Percentiles rank a stretch among this genome's conserved stretches.
Conservation (phyloP, 37 sponge, comb jelly and placozoan species). For the Ianthella basta region DNA sequence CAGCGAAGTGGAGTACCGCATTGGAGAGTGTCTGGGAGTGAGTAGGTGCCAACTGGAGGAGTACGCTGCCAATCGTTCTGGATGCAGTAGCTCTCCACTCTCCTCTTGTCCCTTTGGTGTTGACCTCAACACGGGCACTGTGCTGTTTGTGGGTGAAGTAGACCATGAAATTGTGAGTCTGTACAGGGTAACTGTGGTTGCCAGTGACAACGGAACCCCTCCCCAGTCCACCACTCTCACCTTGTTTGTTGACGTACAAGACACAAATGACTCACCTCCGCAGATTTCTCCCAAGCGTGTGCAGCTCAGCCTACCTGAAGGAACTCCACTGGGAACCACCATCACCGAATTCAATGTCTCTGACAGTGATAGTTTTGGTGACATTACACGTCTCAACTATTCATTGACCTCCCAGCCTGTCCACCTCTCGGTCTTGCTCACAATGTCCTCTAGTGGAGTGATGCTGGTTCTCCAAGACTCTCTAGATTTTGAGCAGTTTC, state of each 20-base stretch:
- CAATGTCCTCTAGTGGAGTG: background rate
- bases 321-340: background rate
- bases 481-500: background rate
- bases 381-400: background rate
- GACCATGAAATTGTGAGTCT: constrained; percentile 6
- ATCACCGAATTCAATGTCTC: background rate
- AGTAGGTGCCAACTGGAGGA: background rate
- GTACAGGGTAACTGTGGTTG: background rate
- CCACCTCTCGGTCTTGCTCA: background rate
- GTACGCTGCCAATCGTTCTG: too few species aligned
- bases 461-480: background rate
- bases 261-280: constrained; percentile 17
- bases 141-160: background rate
- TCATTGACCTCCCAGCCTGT: background rate
- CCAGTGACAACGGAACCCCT: background rate
- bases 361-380: constrained; percentile 11
- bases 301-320: background rate
- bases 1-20: constrained; percentile 45
- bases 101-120: background rate
- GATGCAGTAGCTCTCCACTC: too few species aligned
- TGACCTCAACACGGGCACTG: background rate
- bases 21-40: background rate
- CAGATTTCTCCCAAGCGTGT: background rate
- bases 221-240: background rate
- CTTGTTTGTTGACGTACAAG: background rate